A percentile compares a stretch with the other conserved stretches of the same genome.
These are phyloP conservation scores for Spea bombifrons DNA, from an alignment of 2,113 vertebrate species.

Conservation along the genomic window DNA sequence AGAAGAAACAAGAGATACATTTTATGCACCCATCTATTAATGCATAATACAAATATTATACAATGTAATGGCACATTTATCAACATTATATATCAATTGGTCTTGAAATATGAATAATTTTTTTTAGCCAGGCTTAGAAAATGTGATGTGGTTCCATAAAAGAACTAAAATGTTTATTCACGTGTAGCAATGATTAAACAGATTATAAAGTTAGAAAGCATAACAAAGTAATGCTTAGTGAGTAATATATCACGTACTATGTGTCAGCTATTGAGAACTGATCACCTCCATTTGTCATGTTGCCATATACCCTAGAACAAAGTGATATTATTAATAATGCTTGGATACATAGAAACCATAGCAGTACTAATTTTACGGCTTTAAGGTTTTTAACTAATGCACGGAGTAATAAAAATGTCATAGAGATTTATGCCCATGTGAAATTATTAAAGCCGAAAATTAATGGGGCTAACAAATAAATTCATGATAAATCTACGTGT, in stretches of 20 bases:
- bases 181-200: slow-evolving; percentile 28
- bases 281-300: slow-evolving; percentile 62
- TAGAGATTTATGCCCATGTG: slow-evolving; percentile 52
- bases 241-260: slow-evolving; percentile 49
- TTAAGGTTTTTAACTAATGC: slow-evolving; percentile 62
- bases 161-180: slow-evolving; percentile 38
- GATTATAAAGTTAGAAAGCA: slow-evolving; percentile 49
- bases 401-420: slow-evolving; percentile 56
- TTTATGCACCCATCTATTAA: not conserved
- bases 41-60: not conserved
- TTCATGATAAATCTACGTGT: slow-evolving; percentile 33
- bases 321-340: slow-evolving; percentile 58
- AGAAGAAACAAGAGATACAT: not conserved
- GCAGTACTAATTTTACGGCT: slow-evolving; percentile 60
- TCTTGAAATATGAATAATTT: not conserved
- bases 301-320: slow-evolving; percentile 58
- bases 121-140: not conserved
- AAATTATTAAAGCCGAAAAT: slow-evolving; percentile 59
- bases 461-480: slow-evolving; percentile 55
- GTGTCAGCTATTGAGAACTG: slow-evolving; percentile 58
- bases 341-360: slow-evolving; percentile 51
- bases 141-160: slow-evolving; percentile 7
- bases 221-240: slow-evolving; percentile 33
- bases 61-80: not conserved
- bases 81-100: not conserved